Percentiles rank a stretch among this genome's conserved stretches.
Evolutionary conservation across 2,888 invertebrate species (phyloP).

Genomic region (Ptilodon capucinus): DNA sequence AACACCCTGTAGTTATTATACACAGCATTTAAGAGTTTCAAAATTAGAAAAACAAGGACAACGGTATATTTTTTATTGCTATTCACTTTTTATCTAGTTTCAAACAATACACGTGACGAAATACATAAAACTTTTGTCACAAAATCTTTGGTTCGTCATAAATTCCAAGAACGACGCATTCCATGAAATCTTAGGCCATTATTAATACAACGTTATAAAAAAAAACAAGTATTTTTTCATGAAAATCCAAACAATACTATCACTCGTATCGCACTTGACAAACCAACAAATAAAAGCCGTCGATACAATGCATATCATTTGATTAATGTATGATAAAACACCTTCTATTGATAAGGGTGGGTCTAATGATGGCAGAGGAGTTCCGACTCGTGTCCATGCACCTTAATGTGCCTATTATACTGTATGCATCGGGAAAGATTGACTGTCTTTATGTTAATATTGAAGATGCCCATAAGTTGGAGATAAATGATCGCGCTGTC

Average conservation of each 20-base stretch:
- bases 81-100: too few relatives aligned
- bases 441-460: conserved; percentile 22
- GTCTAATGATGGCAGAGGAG: conserved; percentile 25
- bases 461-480: conserved; percentile 10
- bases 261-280: conserved; percentile 24
- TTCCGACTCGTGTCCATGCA: conserved; percentile 16
- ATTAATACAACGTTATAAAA: too few relatives aligned
- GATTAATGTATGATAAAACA: conserved; percentile 46
- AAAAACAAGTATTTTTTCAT: not conserved
- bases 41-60: too few relatives aligned
- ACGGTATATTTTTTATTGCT: too few relatives aligned
- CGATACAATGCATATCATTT: conserved; percentile 30
- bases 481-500: conserved; percentile 10
- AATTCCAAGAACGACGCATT: too few relatives aligned
- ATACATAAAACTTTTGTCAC: too few relatives aligned
- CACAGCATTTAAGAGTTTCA: too few relatives aligned
- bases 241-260: conserved; percentile 31
- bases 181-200: too few relatives aligned
- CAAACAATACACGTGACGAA: too few relatives aligned
- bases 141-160: too few relatives aligned
- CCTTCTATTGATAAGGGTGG: conserved; percentile 33
- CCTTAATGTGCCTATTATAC: conserved; percentile 17
- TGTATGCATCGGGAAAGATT: conserved; percentile 14
- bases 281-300: conserved; percentile 34
- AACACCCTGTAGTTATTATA: too few relatives aligned